These are phyloP conservation scores for Triplophysa siluroides DNA, from an alignment of 2,113 vertebrate species.

Conservation along the genomic window DNA sequence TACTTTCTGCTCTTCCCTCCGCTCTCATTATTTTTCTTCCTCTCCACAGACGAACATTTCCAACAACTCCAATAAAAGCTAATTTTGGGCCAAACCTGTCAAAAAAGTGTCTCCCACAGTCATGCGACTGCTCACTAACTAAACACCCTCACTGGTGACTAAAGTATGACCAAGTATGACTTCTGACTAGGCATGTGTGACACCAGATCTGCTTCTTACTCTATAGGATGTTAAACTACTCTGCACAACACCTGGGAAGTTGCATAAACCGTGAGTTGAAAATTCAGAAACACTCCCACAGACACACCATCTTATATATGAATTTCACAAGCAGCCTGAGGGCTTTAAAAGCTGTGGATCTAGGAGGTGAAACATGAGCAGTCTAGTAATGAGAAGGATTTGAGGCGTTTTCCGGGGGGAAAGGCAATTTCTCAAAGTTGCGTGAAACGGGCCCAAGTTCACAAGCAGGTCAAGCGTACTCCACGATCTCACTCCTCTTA, in stretches of 20 bases:
- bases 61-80: conserved; percentile 37
- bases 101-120: conserved; percentile 46
- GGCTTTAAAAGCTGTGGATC: conserved; percentile 31
- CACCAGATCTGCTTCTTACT: background rate
- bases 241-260: background rate
- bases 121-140: conserved; percentile 48
- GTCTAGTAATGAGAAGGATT: conserved; percentile 12
- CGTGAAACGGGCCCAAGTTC: background rate
- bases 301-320: background rate
- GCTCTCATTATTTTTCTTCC: conserved; percentile 54
- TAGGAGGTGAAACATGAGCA: conserved; percentile 38
- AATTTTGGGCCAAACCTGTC: conserved; percentile 39
- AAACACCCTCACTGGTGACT: conserved; percentile 45
- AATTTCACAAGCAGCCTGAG: conserved; percentile 32
- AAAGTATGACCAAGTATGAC: conserved; percentile 41
- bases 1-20: conserved; percentile 34
- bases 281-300: background rate
- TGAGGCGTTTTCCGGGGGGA: conserved; percentile 9
- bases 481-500: conserved; percentile 18
- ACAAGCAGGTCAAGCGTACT: conserved; percentile 24
- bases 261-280: background rate
- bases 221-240: conserved; percentile 19
- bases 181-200: conserved; percentile 1
- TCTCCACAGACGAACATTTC: conserved; percentile 43
- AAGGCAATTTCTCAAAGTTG: conserved; percentile 36